Evolutionary conservation across 2,113 vertebrate genomes (phyloP), one percentile per base, ranked within the genome.

Genomic region (Oostethus manadensis): DNA sequence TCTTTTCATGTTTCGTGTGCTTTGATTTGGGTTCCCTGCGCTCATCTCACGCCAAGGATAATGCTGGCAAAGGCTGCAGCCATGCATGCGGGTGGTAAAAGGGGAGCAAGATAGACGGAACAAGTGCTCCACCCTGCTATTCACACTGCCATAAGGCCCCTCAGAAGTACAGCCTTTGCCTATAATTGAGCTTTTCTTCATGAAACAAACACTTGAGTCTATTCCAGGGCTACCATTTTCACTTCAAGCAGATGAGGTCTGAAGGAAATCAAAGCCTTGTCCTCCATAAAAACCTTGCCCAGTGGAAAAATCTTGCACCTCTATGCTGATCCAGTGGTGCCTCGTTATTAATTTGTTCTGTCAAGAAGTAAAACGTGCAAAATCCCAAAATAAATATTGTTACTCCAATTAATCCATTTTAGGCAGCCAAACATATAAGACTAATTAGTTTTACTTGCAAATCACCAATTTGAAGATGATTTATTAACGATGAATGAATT

Each of bases 41-140:
- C 69, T 66, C 40, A 15, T 56, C 64, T 44, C 43, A 21, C 66
- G 87, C 81, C 84, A 89, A 88, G 75, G 78, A 83, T 78, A 87
- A 89, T 81, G 79, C 51, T 64, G 71, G 64, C 75, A 67, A 77
- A 67, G 77, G 79, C 71, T 54, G 29, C 5, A 67, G 62, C 72
- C 47, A 65, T 81, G 79, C 75, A 77, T 80, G 77, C 68, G 73
- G 84, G 78, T 83, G 79, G 80, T 74, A 84, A 70, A 54, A 61
- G 64, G 68, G 68, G 49, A 69, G 73, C 61, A 70, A 71, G 61
- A 73, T 60, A 79, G 76, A 78, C 68, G 79, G 75, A 81, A 65
- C 70, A 70, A 80, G 84, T 62, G 66, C 87, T 86, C 84, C 84
- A 88, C 88, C 86, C 87, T 84, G 78, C 77, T 67, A 80, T 82